Evolutionary conservation across 2,888 invertebrate species (phyloP).

Genomic region (Barypeithes pellucidus): DNA sequence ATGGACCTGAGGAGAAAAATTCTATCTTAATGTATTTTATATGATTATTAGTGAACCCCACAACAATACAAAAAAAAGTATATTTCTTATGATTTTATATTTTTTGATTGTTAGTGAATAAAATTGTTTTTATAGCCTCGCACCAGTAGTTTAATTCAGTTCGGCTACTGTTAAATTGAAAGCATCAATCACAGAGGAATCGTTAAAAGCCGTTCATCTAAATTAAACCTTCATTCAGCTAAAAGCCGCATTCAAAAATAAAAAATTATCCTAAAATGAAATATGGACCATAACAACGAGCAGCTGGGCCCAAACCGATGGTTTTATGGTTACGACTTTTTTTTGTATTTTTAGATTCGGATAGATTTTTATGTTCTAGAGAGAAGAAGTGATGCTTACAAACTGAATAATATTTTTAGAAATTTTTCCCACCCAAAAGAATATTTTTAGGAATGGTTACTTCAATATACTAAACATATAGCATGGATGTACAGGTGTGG

Average conservation of each 20-base stretch:
- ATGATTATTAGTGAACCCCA: too few relatives aligned
- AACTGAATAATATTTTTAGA: not conserved
- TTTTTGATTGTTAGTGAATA: too few relatives aligned
- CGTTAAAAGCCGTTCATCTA: not conserved
- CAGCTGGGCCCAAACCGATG: conserved; percentile 12
- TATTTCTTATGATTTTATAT: too few relatives aligned
- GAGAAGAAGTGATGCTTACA: not conserved
- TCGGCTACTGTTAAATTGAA: not conserved
- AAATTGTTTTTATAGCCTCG: too few relatives aligned
- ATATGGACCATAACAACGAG: conserved; percentile 14
- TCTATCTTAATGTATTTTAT: too few relatives aligned
- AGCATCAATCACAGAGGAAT: conserved; percentile 1
- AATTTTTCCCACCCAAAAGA: not conserved
- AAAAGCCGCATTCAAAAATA: conserved; percentile 7
- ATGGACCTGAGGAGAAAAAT: too few relatives aligned
- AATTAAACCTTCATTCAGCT: not conserved
- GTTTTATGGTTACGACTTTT: conserved; percentile 2
- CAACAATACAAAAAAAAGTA: too few relatives aligned
- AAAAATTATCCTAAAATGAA: conserved; percentile 13
- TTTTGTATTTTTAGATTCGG: conserved; percentile 18
- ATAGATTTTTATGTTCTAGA: conserved; percentile 18
- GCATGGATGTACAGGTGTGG: too few relatives aligned
- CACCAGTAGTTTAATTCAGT: too few relatives aligned
- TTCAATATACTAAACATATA: too few relatives aligned
- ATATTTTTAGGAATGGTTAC: too few relatives aligned